Evolutionary conservation across 2,113 vertebrate species (phyloP), one percentile per base, ranked within the genome.

Genomic region (Colinus virginianus): DNA sequence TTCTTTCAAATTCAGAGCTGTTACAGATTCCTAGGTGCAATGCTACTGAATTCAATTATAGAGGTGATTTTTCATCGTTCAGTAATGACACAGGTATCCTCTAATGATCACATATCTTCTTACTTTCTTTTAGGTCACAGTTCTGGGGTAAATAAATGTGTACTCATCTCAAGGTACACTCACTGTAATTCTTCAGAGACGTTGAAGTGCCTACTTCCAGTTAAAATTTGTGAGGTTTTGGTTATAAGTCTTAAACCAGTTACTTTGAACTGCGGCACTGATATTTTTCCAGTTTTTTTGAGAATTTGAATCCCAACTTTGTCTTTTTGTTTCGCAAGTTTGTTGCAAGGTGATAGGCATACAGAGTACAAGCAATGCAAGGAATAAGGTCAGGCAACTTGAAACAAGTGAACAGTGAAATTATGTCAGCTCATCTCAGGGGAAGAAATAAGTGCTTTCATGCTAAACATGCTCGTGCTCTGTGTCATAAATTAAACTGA

Each of bases 171-270:
- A 45, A 71, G 43, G 36, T 32, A 49, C 2, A 7, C 38, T 72
- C 0, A 1, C 43, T 21, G 23, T 88, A 43, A 34, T 62, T 80
- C 36, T 80, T 11, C 55, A 62, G 32, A 58, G 51, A 48, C 7
- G 23, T 0, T 63, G 80, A 74, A 83, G 56, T 77, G 25, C n/a
- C 1, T 66, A 74, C 48, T 6, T 88, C 15, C 8, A 53, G 25
- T 38, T 8, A 53, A 64, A 91, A 59, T 58, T 16, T 4, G 7
- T 30, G 36, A 23, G 3, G 28, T 36, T 72, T 69, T 20, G 9
- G 0, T 51, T 6, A 0, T 28, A 42, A 22, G 6, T 64, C 22
- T 38, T 56, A 51, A 83, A 0, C 30, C 70, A 40, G 8, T 8
- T 46, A 61, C 79, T 83, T 17, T 4, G 6, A 67, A 26, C n/a